These are phyloP conservation scores for Brachyrhaphis roseni DNA, from an alignment of 2,797 vertebrate genomes.

Conservation along the genomic window DNA sequence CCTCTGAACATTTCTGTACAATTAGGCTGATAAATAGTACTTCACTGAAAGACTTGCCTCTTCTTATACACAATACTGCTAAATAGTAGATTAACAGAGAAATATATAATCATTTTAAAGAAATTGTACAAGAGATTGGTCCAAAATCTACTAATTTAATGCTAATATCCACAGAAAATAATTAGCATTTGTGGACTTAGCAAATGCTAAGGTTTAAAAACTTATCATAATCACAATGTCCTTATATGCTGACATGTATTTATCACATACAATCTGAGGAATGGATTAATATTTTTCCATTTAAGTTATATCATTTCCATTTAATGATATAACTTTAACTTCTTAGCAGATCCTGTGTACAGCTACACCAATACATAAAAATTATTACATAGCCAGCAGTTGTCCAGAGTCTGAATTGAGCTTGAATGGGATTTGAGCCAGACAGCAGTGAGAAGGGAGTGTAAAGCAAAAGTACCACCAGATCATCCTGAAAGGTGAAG, in stretches of 20 bases:
- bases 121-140: background rate
- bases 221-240: background rate
- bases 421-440: background rate
- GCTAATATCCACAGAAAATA: background rate
- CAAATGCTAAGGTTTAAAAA: background rate
- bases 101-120: background rate
- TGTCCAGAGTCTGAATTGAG: background rate
- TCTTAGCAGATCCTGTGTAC: background rate
- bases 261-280: background rate
- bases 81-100: background rate
- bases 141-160: background rate
- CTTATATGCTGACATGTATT: background rate
- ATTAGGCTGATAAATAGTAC: background rate
- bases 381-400: background rate
- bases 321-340: background rate
- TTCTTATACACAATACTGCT: background rate
- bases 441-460: background rate
- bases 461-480: background rate
- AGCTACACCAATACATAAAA: background rate
- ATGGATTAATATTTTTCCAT: background rate
- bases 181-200: background rate
- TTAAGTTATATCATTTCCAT: too few relatives aligned
- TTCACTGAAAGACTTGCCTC: background rate
- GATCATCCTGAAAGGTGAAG: background rate
- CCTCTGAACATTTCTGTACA: background rate